Percentiles rank a stretch among this genome's conserved stretches.
phyloP scores from a whole-genome alignment of 2,888 invertebrate species.

The Lordiphosa fenestrarum region DNA sequence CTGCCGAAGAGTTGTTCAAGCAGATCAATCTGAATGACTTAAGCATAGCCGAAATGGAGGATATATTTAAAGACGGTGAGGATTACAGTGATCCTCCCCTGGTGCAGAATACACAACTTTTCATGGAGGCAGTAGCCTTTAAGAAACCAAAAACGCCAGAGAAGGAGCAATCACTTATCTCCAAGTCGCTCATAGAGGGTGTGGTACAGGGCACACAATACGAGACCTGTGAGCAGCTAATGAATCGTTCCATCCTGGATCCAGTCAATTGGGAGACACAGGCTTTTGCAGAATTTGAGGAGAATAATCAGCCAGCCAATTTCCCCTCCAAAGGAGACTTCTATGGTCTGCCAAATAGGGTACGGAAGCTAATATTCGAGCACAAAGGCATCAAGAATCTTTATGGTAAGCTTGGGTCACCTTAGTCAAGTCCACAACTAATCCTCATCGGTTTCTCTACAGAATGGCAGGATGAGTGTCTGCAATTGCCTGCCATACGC shows the following conservation, averaged over 20 bases:
- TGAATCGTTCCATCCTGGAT: constrained; percentile 57
- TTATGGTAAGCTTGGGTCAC: constrained; percentile 84
- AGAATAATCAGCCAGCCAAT: constrained; percentile 19
- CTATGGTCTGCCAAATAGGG: constrained; percentile 89
- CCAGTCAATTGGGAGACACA: constrained; percentile 76
- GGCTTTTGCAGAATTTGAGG: constrained; percentile 60
- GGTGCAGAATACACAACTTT: constrained; percentile 78
- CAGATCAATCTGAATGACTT: constrained; percentile 59
- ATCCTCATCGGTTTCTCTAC: constrained; percentile 37
- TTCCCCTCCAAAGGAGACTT: constrained; percentile 82
- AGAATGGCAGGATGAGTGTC: constrained; percentile 98
- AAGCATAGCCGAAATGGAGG: constrained; percentile 43
- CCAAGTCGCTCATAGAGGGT: constrained; percentile 38
- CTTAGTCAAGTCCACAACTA: not conserved
- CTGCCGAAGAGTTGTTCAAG: constrained; percentile 55
- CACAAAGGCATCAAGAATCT: constrained; percentile 90
- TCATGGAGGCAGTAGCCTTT: constrained; percentile 73
- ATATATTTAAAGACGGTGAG: constrained; percentile 50
- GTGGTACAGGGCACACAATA: constrained; percentile 77
- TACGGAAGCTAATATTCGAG: constrained; percentile 86
- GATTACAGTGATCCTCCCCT: constrained; percentile 36
- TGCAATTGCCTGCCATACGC: constrained; percentile 87
- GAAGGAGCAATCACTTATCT: constrained; percentile 6
- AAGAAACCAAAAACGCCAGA: constrained; percentile 57
- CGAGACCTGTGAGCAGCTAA: constrained; percentile 64